Evolutionary conservation across 2,113 vertebrate genomes (phyloP), one percentile per base, ranked within the genome.

Genomic region (Mormyrus lacerda): DNA sequence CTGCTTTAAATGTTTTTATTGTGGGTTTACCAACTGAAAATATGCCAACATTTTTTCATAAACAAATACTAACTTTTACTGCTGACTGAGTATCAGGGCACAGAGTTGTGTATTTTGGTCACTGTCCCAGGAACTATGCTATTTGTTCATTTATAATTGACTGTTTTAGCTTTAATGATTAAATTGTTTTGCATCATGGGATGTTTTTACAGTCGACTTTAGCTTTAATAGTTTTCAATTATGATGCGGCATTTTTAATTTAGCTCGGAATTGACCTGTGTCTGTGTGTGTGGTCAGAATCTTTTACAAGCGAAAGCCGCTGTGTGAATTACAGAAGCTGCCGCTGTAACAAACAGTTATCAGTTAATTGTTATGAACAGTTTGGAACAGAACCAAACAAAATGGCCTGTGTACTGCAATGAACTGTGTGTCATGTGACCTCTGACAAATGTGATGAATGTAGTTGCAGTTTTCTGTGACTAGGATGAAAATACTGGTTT

Each of bases 1-100:
- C 76, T 19, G 6, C 90, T 88, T 93, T 93, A 93, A 93, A 93
- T 94, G 91, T 82, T 90, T 92, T 91, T 82, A 89, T 91, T 93
- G 92, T 90, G 90, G 39, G 92, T 93, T 93, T 89, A 90, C 90
- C 84, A 88, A 92, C 91, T 90, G 92, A 87, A 69, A 90, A 90
- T 42, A 39, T 91, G 90, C 82, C 89, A 91, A 84, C 90, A 87
- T 94, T 94, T 94, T 47, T 92, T 88, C 91, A 65, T 89, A 92
- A 91, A 93, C 90, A 89, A 76, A 89, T 89, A 92, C 88, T 89
- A 90, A 82, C 85, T 90, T 93, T 84, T 92, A 85, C 24, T 90
- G 88, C 93, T 93, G 84, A 89, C 91, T 84, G 89, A 87, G 91
- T 83, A 92, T 85, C 90, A 89, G 90, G 88, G 90, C 90, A 50